Conservation (phyloP, 2,113 vertebrate species). For the Microcebus griseorufus region DNA sequence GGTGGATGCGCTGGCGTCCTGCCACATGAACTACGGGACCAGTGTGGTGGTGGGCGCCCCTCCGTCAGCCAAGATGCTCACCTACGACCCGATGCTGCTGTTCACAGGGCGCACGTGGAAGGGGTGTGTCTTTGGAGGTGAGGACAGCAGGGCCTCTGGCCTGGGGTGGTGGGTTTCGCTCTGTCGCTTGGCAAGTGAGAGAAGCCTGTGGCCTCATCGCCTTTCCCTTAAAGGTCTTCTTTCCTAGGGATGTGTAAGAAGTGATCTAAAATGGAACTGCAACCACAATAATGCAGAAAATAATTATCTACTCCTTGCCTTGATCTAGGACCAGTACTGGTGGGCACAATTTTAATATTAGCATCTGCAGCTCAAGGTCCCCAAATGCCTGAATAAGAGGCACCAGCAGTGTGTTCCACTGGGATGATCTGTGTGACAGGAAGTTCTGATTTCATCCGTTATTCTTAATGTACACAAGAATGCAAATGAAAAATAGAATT, state of each 20-base stretch:
- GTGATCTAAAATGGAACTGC: neutral
- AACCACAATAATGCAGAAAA: neutral
- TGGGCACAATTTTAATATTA: neutral
- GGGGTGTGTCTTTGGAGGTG: conserved; percentile 90
- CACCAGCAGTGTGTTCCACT: neutral
- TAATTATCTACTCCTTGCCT: neutral
- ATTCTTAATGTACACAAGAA: neutral
- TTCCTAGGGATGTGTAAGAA: neutral
- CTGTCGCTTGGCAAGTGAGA: neutral
- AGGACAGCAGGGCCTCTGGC: neutral
- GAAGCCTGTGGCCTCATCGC: neutral
- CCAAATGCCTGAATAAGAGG: neutral
- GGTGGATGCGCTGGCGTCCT: conserved; percentile 50
- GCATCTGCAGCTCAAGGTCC: neutral
- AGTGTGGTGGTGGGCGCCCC: conserved; percentile 88
- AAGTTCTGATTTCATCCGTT: neutral
- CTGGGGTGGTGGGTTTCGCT: neutral
- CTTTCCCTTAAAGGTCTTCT: neutral
- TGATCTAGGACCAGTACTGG: neutral
- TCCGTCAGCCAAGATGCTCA: conserved; percentile 82
- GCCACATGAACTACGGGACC: conserved; percentile 79
- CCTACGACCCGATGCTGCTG: conserved; percentile 82
- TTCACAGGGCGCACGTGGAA: conserved; percentile 88
- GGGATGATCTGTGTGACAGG: neutral
- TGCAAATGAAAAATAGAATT: neutral